Conservation (phyloP, 1,140 invertebrate species). For the Linepithema humile region DNA sequence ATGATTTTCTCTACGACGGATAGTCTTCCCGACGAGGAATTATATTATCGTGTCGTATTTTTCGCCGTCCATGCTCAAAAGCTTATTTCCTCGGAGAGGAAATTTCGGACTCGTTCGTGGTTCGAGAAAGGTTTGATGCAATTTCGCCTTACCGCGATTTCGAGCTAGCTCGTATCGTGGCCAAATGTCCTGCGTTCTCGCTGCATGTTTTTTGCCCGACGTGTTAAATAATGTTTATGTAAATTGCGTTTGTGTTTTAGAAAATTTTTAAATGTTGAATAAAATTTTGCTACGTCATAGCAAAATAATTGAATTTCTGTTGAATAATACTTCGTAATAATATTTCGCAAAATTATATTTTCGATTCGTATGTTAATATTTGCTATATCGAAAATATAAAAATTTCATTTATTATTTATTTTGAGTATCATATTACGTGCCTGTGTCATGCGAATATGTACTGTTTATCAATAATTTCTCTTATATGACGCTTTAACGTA, state of each 20-base stretch:
- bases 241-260: not conserved
- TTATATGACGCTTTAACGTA: too few relatives aligned
- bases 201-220: not conserved
- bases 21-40: slow-evolving; percentile 19
- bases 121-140: slow-evolving; percentile 18
- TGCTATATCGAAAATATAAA: not conserved
- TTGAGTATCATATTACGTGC: not conserved
- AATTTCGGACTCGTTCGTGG: slow-evolving; percentile 17
- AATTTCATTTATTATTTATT: not conserved
- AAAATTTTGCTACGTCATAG: not conserved
- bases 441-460: not conserved
- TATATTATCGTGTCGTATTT: slow-evolving; percentile 48
- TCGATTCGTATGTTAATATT: too few relatives aligned
- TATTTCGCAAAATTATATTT: too few relatives aligned
- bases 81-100: slow-evolving; percentile 40
- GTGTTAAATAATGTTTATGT: slow-evolving; percentile 26
- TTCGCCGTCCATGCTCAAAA: slow-evolving; percentile 4
- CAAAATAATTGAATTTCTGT: not conserved
- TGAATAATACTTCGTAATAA: too few relatives aligned
- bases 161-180: slow-evolving; percentile 2
- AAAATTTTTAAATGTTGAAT: not conserved
- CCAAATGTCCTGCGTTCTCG: not conserved
- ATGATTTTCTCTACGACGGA: slow-evolving; percentile 6
- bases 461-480: not conserved
- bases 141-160: slow-evolving; percentile 9